These are phyloP conservation scores for Cacoxenus indagator DNA, from an alignment of 2,888 invertebrate genomes.

Conservation along the genomic window DNA sequence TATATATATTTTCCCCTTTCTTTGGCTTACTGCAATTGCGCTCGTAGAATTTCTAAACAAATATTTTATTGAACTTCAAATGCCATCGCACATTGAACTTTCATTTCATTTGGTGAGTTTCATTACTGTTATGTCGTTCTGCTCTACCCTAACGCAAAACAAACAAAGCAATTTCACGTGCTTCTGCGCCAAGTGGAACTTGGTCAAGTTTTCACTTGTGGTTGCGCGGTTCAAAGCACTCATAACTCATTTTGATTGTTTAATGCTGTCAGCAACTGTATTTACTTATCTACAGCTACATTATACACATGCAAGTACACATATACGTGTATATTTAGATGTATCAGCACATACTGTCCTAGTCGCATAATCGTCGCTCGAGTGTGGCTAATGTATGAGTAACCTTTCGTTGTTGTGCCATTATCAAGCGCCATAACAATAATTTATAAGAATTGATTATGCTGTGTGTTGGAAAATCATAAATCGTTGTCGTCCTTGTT, in stretches of 20 bases:
- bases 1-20: conserved; percentile 42
- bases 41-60: no score
- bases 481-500: not conserved
- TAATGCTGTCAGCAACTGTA: conserved; percentile 55
- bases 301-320: no score
- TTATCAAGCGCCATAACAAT: conserved; percentile 51
- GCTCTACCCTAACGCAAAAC: no score
- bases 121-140: no score
- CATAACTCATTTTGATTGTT: conserved; percentile 55
- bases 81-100: conserved; percentile 7
- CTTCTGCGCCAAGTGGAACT: no score
- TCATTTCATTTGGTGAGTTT: no score
- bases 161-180: no score
- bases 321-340: no score
- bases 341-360: conserved; percentile 28
- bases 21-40: no score
- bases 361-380: not conserved
- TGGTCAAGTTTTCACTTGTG: not conserved
- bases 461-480: not conserved
- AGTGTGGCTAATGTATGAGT: not conserved
- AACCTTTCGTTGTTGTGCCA: not conserved
- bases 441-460: conserved; percentile 59
- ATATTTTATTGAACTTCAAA: conserved; percentile 4
- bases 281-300: conserved; percentile 26
- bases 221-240: conserved; percentile 43